phyloP scores from a whole-genome alignment of 64 coral and sea anemone species.

The Acropora tenuis region DNA sequence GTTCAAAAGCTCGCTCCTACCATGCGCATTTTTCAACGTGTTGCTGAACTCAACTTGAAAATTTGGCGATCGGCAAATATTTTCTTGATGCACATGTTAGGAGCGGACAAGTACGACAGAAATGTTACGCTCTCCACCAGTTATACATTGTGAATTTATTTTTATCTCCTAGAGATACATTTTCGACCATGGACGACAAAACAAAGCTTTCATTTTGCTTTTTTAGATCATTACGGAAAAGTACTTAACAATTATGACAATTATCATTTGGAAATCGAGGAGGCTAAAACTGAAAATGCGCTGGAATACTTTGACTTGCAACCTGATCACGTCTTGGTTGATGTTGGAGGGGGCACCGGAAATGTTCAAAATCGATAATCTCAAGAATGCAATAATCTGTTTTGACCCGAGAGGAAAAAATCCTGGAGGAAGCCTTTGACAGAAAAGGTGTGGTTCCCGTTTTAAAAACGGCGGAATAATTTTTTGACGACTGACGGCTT shows the following conservation, averaged over 20 bases:
- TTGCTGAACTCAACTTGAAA: too few species aligned
- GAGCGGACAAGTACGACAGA: too few species aligned
- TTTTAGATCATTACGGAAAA: not conserved
- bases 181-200: not conserved
- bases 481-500: not conserved
- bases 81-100: too few species aligned
- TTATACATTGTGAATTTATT: too few species aligned
- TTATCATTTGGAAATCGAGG: not conserved
- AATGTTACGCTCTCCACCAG: too few species aligned
- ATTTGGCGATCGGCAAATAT: too few species aligned
- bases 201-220: too few species aligned
- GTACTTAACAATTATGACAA: not conserved
- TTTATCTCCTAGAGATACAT: too few species aligned
- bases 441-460: not conserved
- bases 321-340: not conserved
- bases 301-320: not conserved
- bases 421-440: not conserved
- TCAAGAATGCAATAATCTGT: not conserved
- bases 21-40: too few species aligned
- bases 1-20: too few species aligned
- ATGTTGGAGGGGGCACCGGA: not conserved
- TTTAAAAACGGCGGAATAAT: not conserved
- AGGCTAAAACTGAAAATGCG: not conserved
- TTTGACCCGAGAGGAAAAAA: not conserved
- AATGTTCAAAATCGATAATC: not conserved